Evolutionary conservation across 1,140 invertebrate genomes (phyloP).

Genomic region (Brachionus koreanus): DNA sequence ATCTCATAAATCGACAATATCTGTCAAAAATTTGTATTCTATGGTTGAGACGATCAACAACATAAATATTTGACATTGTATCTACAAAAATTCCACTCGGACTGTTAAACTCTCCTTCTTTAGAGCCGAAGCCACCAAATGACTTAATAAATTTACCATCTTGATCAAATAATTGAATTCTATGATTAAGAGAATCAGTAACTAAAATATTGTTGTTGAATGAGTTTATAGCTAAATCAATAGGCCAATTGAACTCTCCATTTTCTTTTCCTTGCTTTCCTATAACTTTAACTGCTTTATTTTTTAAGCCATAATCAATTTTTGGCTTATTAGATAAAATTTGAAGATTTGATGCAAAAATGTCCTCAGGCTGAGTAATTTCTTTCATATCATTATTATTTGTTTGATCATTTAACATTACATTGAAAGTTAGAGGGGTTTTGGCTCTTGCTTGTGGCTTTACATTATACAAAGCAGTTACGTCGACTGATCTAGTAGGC

Average conservation of each 20-base stretch:
- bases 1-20: constrained; percentile 48
- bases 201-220: constrained; percentile 52
- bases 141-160: constrained; percentile 53
- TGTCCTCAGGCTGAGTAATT: background rate
- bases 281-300: background rate
- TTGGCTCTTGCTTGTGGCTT: background rate
- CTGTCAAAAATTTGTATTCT: constrained; percentile 45
- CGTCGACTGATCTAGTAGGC: background rate
- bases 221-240: constrained; percentile 45
- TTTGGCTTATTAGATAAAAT: background rate
- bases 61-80: constrained; percentile 91
- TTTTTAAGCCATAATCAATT: constrained; percentile 2
- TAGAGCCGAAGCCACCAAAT: constrained; percentile 50
- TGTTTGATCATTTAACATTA: constrained; percentile 10
- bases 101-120: constrained; percentile 74
- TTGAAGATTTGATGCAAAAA: background rate
- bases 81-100: constrained; percentile 96
- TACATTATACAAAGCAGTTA: constrained; percentile 37
- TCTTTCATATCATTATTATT: background rate
- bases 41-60: constrained; percentile 69
- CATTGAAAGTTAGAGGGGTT: constrained; percentile 38
- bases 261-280: constrained; percentile 1
- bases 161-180: constrained; percentile 54
- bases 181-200: constrained; percentile 48
- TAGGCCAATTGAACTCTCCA: constrained; percentile 14